phyloP scores from a whole-genome alignment of 1,140 invertebrate species.

The Diabrotica virgifera region DNA sequence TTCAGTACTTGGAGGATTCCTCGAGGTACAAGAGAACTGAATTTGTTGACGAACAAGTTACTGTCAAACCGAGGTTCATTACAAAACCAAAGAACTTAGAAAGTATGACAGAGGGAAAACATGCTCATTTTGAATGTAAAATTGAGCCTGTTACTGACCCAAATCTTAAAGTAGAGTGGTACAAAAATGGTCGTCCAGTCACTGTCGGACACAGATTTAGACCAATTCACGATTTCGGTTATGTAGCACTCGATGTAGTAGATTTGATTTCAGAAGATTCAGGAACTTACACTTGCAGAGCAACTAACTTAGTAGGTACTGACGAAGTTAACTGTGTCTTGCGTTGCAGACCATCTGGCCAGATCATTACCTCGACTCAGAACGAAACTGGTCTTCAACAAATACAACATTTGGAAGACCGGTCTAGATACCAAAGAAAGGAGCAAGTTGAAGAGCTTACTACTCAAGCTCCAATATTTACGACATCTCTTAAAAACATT shows the following conservation, averaged over 20 bases:
- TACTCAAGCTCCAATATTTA: constrained; percentile 86
- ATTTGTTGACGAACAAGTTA: constrained; percentile 78
- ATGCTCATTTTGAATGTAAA: constrained; percentile 97
- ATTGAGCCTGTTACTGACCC: constrained; percentile 94
- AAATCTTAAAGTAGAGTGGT: constrained; percentile 92
- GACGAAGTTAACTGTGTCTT: constrained; percentile 79
- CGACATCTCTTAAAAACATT: constrained; percentile 83
- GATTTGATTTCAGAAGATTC: constrained; percentile 91
- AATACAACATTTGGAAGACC: constrained; percentile 84
- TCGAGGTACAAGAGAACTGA: constrained; percentile 81
- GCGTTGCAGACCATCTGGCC: constrained; percentile 67
- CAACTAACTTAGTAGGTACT: constrained; percentile 81
- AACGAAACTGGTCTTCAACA: constrained; percentile 82
- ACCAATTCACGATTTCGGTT: constrained; percentile 94
- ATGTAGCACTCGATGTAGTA: constrained; percentile 88
- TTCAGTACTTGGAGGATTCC: constrained; percentile 85
- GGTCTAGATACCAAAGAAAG: constrained; percentile 68
- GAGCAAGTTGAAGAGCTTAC: constrained; percentile 78
- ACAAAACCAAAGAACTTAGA: constrained; percentile 82
- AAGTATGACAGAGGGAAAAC: constrained; percentile 83
- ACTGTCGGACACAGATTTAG: constrained; percentile 87
- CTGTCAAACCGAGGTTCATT: constrained; percentile 77
- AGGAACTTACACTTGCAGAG: constrained; percentile 90
- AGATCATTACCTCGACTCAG: constrained; percentile 79
- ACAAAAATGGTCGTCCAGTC: constrained; percentile 83